Base-by-base conservation (phyloP, 2,113 vertebrate species). In the Gobiocypris rarus region DNA sequence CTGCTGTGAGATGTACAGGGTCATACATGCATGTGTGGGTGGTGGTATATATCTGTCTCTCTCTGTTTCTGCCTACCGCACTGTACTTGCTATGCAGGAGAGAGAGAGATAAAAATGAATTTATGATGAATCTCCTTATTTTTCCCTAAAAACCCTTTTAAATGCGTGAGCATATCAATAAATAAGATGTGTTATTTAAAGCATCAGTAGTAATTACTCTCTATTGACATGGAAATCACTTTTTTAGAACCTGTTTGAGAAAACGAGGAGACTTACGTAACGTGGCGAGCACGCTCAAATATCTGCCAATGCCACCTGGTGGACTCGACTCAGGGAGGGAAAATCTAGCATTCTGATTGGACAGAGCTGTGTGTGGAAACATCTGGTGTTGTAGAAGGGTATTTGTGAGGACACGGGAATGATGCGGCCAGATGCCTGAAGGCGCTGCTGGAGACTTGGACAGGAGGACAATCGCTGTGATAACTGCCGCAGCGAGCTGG, bases 11-110 rank as follows among this genome's bases (percentile, higher is more conserved):
- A 91, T 92, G 84, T 87, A 84, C 87, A 75, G 89, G 92, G 91
- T 92, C 92, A 91, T 90, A 88, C 84, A 90, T 90, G 90, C 85
- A 91, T 89, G 86, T 83, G 92, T 92, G 89, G 93, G 92, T 86
- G 89, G 84, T 24, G 48, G 86, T 91, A 86, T 89, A 81, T 73
- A 79, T 86, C 77, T 86, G 71, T 75, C 73, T 75, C 59, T 63
- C 59, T 86, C 56, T 88, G 24, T 87, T 41, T 84, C 59, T 77
- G n/a, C 82, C 63, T 76, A 26, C 71, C 43, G 34, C 58, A 73
- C 74, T 75, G 52, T 65, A 79, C 77, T 81, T 28, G 38, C 41
- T 77, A 67, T 13, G 34, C n/a, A n/a, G n/a, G 71, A 81, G 48
- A 82, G 65, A 45, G 28, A 45, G 56, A 71, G 11, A 50, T 41